Percentiles rank a stretch among this genome's conserved stretches.
phyloP scores from a whole-genome alignment of 2,113 vertebrate species.

The Maccullochella peelii region DNA sequence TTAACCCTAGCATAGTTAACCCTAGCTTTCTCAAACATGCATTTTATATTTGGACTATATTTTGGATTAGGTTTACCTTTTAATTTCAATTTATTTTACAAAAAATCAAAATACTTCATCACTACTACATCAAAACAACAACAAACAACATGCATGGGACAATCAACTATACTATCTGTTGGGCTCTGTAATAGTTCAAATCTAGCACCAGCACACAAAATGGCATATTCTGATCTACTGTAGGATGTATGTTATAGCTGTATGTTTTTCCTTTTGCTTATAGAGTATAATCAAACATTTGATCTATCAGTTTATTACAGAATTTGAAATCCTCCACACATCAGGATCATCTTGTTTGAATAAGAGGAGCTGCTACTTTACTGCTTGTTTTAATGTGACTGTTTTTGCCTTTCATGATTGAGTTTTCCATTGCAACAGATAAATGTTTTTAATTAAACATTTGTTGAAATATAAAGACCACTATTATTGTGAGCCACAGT shows the following conservation, averaged over 20 bases:
- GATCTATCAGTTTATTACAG: not conserved
- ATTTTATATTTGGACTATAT: not conserved
- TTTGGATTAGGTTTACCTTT: no score
- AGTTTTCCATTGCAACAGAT: not conserved
- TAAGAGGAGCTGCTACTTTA: not conserved
- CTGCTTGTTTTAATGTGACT: no score
- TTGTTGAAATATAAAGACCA: not conserved
- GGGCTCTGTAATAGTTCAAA: not conserved
- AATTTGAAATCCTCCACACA: not conserved
- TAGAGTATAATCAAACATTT: not conserved
- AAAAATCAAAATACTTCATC: no score
- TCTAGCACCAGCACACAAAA: not conserved
- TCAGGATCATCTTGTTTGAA: not conserved
- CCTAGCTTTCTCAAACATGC: not conserved
- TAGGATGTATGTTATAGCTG: not conserved
- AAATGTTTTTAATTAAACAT: not conserved
- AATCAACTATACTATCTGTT: not conserved
- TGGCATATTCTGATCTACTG: not conserved
- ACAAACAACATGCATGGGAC: not conserved
- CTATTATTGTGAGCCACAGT: not conserved
- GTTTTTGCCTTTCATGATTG: no score
- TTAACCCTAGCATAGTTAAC: not conserved
- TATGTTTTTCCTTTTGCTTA: not conserved
- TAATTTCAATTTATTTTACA: no score
- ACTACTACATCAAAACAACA: no score